Base-by-base conservation (phyloP, 2,113 vertebrate species). In the Zosterops hypoxanthus region DNA sequence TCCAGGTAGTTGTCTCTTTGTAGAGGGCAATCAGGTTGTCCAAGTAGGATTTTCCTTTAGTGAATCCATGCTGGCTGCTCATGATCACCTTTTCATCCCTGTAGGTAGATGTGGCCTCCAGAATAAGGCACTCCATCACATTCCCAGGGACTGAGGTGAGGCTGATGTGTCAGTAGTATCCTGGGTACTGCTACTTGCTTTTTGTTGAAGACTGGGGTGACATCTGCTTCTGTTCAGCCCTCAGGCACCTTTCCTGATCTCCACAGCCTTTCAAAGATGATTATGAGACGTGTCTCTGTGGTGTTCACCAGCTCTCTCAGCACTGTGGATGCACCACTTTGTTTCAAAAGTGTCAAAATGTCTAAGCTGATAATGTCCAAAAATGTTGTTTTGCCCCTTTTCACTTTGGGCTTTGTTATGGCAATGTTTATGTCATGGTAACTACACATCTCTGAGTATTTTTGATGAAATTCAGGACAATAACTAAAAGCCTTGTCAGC, bases 321-420 rank as follows among this genome's bases (percentile, higher is more conserved):
- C 21, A 25, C 14, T 0, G 0, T 47, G 14, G 24, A 41, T 68
- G 6, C 13, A 60, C 22, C 28, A 52, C 16, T 56, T 31, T 4
- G 1, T 86, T 90, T 73, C 33, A 53, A 42, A 24, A n/a, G 6
- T 24, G 16, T 76, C 21, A 75, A 71, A 93, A 91, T 61, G 2
- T 42, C 50, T 82, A 65, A 59, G 29, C 3, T 70, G 23, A 13
- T 57, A 57, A 39, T 50, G 20, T 19, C 8, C 25, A 31, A 64
- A 79, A 63, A 31, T 24, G 6, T 29, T 89, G 20, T 6, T 91
- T 57, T 52, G 6, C 14, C 21, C 12, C 16, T 84, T 87, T 88
- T 82, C 49, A 47, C 23, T 71, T 55, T 87, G 14, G 34, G 56
- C 4, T 52, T 75, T 39, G 2, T 28, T 31, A 56, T 29, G 41